Evolutionary conservation across 2,797 vertebrate genomes (phyloP).

Genomic region (Rhyacichthys aspro): DNA sequence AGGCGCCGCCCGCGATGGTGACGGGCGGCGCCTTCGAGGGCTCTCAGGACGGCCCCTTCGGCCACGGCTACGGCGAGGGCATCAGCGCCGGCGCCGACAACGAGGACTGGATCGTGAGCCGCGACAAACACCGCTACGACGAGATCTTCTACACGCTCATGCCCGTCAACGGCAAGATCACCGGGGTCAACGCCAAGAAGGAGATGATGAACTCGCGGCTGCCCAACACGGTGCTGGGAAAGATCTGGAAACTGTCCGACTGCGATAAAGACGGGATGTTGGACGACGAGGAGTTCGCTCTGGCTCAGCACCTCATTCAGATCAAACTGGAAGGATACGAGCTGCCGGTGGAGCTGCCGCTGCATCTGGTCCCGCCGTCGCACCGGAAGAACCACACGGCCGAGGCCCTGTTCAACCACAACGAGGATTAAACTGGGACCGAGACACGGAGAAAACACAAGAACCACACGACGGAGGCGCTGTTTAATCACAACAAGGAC

Average conservation of each 20-base stretch:
- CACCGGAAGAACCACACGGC: slow-evolving; percentile 85
- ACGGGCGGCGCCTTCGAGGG: slow-evolving; percentile 94
- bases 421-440: slow-evolving; percentile 66
- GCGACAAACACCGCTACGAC: slow-evolving; percentile 95
- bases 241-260: slow-evolving; percentile 98
- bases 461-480: not conserved
- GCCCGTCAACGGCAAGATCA: slow-evolving; percentile 95
- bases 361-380: slow-evolving; percentile 90
- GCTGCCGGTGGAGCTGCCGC: slow-evolving; percentile 87
- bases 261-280: slow-evolving; percentile 94
- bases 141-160: slow-evolving; percentile 97
- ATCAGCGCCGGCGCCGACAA: slow-evolving; percentile 90
- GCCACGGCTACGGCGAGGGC: slow-evolving; percentile 94
- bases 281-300: slow-evolving; percentile 95
- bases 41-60: slow-evolving; percentile 91
- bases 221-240: slow-evolving; percentile 94
- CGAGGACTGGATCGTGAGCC: slow-evolving; percentile 94
- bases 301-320: slow-evolving; percentile 96
- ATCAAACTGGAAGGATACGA: slow-evolving; percentile 95
- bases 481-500: not conserved
- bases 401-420: slow-evolving; percentile 73
- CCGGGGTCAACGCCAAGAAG: slow-evolving; percentile 93
- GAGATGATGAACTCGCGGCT: slow-evolving; percentile 97
- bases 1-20: slow-evolving; percentile 84
- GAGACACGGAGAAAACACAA: not conserved